phyloP scores from a whole-genome alignment of 2,113 vertebrate species.

The Gracilinanus agilis region DNA sequence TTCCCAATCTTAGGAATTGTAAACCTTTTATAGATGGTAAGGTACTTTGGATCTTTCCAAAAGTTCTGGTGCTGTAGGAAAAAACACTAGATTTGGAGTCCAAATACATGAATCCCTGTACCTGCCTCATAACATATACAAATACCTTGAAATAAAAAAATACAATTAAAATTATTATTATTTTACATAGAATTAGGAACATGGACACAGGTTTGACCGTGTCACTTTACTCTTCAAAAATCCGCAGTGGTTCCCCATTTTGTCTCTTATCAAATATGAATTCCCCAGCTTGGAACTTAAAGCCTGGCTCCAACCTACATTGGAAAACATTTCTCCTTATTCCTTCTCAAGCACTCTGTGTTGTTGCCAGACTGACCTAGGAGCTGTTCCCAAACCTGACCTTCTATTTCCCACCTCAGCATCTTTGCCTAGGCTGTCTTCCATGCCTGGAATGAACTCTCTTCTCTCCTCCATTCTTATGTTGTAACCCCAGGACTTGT shows the following conservation, averaged over 20 bases:
- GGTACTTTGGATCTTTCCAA: neutral
- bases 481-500: neutral
- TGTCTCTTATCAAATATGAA: neutral
- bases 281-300: neutral
- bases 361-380: neutral
- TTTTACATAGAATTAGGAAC: neutral
- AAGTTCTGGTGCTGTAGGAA: neutral
- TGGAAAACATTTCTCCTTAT: neutral
- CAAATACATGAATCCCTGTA: neutral
- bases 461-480: neutral
- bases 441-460: neutral
- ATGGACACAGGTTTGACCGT: neutral
- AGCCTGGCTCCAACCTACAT: neutral
- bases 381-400: neutral
- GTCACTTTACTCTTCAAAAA: neutral
- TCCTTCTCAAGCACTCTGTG: neutral
- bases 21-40: neutral
- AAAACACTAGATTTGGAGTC: neutral
- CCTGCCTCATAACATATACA: neutral
- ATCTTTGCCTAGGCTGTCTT: neutral
- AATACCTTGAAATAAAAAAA: neutral
- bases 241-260: neutral
- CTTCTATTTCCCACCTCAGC: neutral
- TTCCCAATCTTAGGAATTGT: neutral
- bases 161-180: neutral